These are phyloP conservation scores for Polymixis lichenea DNA, from an alignment of 2,888 invertebrate species.

Conservation along the genomic window DNA sequence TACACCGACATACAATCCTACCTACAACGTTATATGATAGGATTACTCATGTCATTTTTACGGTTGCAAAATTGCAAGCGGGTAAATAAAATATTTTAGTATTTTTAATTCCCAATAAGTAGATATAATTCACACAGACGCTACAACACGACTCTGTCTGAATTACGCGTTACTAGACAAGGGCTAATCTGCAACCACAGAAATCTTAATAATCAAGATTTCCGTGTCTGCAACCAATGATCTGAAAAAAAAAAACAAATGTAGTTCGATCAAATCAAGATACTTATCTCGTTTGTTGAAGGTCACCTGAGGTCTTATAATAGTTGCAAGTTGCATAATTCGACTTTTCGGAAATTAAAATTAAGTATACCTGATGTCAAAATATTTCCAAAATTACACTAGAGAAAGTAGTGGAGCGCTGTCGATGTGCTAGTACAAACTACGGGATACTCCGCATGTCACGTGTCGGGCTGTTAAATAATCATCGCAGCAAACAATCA, in stretches of 20 bases:
- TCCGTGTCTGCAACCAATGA: background rate
- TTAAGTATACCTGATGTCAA: background rate
- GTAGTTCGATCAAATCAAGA: background rate
- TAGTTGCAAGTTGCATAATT: background rate
- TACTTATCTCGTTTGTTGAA: too few species aligned
- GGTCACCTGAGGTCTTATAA: background rate
- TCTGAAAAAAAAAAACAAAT: background rate
- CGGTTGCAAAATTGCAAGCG: background rate
- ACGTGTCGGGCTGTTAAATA: constrained; percentile 17
- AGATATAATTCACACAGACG: background rate
- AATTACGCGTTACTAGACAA: background rate
- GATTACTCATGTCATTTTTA: background rate
- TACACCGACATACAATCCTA: background rate
- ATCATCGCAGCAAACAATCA: constrained; percentile 34
- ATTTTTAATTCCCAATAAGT: too few species aligned
- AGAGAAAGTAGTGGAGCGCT: constrained; percentile 24
- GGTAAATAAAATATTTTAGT: background rate
- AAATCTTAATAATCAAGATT: too few species aligned
- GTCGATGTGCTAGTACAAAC: background rate
- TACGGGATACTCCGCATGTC: constrained; percentile 16
- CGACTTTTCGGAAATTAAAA: background rate
- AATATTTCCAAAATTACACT: background rate
- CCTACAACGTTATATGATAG: background rate
- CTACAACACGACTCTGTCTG: too few species aligned
- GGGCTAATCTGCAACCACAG: background rate